Base-by-base conservation (phyloP, 2,113 vertebrate genomes). In the Pungitius pungitius region DNA sequence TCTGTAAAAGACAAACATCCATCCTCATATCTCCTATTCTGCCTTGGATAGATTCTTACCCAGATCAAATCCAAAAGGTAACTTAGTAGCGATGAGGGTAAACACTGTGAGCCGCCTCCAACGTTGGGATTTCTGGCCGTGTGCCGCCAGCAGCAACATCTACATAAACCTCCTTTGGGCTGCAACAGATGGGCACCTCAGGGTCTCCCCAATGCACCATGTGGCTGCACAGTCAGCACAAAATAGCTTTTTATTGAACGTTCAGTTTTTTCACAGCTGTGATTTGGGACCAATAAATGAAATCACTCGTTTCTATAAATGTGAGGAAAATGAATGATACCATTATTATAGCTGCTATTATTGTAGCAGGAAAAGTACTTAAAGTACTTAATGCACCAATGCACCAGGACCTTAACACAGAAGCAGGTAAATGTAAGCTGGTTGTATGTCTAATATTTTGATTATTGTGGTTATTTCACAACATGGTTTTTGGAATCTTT, bases 81-180 rank as follows among this genome's bases (percentile, higher is more conserved):
- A 73, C 59, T 84, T 13, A 96, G 35, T 2, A 99, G 92, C 6
- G 93, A 93, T 13, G 90, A 94, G 30, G 74, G 77, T 96, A 96
- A 78, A 98, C 94, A 8, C 94, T 87, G 68, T 0, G 88, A 68
- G 35, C 93, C 87, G 4, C 87, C 90, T 12, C 43, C 61, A 1
- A 95, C 94, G 15, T 93, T 96, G 55, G 96, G 94, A 65, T 98
- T 96, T 94, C 80, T 97, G 96, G 30, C 95, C 94, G 1, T 98
- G 95, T 18, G 95, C 96, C 70, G 95, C 94, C 64, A 98, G 76
- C 73, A 98, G 90, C 58, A 97, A 86, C 95, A 97, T 96, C 95
- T 96, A 98, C 84, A 97, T 86, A 87, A 96, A 98, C 2, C 94
- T 95, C 37, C 95, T 4, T 56, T 96, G 96, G 3, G 84, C 97